Evolutionary conservation across 1,140 invertebrate genomes (phyloP).

Genomic region (Calephelis virginiensis): DNA sequence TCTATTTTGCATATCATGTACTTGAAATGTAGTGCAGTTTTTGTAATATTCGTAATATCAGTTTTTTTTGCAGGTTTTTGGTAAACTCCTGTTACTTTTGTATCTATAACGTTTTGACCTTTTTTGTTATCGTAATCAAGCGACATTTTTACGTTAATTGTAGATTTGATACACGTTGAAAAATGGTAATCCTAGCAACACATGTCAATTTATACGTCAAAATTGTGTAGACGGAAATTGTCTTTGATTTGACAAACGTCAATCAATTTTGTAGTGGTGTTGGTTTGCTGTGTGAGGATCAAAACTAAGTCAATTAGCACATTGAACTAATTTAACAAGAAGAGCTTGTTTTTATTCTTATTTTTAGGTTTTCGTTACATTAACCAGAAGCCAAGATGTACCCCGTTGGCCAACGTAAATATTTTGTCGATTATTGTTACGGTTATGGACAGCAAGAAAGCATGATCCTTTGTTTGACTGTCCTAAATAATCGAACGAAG

Average conservation of each 20-base stretch:
- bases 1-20: no score
- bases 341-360: slow-evolving; percentile 56
- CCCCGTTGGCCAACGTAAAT: slow-evolving; percentile 75
- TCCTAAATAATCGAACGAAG: slow-evolving; percentile 56
- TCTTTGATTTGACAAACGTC: slow-evolving; percentile 31
- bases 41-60: no score
- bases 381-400: slow-evolving; percentile 62
- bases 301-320: slow-evolving; percentile 54
- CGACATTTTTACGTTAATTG: background rate
- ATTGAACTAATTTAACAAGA: slow-evolving; percentile 58
- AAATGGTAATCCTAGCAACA: background rate
- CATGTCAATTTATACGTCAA: slow-evolving; percentile 35
- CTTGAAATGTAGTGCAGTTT: no score
- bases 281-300: slow-evolving; percentile 46
- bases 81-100: no score
- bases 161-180: background rate
- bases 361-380: slow-evolving; percentile 61
- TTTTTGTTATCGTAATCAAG: no score
- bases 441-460: slow-evolving; percentile 40
- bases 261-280: slow-evolving; percentile 37
- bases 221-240: slow-evolving; percentile 25
- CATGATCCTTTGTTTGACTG: slow-evolving; percentile 72
- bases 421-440: slow-evolving; percentile 34
- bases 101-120: no score
- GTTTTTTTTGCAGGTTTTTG: no score